phyloP scores from a whole-genome alignment of 2,888 invertebrate species.

The Mallateleia sp. region DNA sequence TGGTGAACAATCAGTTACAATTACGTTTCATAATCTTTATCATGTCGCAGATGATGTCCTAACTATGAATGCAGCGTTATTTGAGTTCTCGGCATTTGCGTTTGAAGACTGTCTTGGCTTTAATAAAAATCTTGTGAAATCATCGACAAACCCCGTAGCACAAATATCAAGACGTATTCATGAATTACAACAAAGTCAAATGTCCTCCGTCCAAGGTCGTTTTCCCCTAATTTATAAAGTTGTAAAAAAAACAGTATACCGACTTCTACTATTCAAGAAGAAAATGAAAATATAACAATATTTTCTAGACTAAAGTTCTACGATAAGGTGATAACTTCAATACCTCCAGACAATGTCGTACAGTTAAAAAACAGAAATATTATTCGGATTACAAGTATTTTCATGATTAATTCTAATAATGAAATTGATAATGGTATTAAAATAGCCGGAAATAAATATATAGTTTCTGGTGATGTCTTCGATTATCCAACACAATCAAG shows the following conservation, averaged over 20 bases:
- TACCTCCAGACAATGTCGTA: slow-evolving; percentile 31
- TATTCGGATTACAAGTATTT: slow-evolving; percentile 22
- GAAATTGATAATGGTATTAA: not conserved
- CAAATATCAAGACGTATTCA: slow-evolving; percentile 18
- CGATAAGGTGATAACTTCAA: not conserved
- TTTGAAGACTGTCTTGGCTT: slow-evolving; percentile 34
- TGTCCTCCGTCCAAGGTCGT: not conserved
- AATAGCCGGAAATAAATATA: slow-evolving; percentile 9
- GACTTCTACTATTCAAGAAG: not conserved
- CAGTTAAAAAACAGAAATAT: slow-evolving; percentile 23
- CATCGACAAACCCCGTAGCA: slow-evolving; percentile 15
- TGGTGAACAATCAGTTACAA: slow-evolving; percentile 12
- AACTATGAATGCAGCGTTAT: slow-evolving; percentile 17
- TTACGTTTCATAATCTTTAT: slow-evolving; percentile 22
- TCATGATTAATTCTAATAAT: slow-evolving; percentile 4
- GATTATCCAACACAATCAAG: slow-evolving; percentile 24
- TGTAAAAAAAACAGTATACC: not conserved
- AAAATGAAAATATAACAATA: not conserved
- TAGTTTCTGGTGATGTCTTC: slow-evolving; percentile 12
- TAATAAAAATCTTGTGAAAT: slow-evolving; percentile 39
- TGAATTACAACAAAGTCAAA: slow-evolving; percentile 25
- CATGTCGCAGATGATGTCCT: slow-evolving; percentile 19
- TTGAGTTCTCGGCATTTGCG: slow-evolving; percentile 8
- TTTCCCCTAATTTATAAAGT: slow-evolving; percentile 27
- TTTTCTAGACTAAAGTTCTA: slow-evolving; percentile 5